Evolutionary conservation across 1,140 invertebrate species (phyloP).

Genomic region (Centruroides sculpturatus): DNA sequence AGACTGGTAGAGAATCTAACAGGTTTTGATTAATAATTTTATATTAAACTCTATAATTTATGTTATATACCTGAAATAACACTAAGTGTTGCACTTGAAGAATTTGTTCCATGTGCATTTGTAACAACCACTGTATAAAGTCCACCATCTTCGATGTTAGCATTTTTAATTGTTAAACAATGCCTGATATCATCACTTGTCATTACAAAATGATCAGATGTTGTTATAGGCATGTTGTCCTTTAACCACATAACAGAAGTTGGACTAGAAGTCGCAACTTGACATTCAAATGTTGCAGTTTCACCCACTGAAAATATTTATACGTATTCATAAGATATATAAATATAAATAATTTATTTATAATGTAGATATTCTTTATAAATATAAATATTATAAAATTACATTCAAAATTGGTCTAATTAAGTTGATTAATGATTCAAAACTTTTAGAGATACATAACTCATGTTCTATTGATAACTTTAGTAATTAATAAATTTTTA

Average conservation of each 20-base stretch:
- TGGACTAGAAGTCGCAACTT: constrained; percentile 40
- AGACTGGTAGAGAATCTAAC: too few species aligned
- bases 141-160: constrained; percentile 63
- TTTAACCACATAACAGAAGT: constrained; percentile 66
- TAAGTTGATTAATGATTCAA: too few species aligned
- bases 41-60: neutral
- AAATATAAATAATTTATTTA: too few species aligned
- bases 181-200: constrained; percentile 40
- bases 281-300: constrained; percentile 67
- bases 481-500: too few species aligned
- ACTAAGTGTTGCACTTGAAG: constrained; percentile 63
- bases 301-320: constrained; percentile 52
- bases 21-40: too few species aligned
- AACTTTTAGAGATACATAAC: too few species aligned
- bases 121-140: constrained; percentile 88
- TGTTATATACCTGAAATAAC: constrained; percentile 40
- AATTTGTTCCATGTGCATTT: constrained; percentile 63
- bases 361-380: too few species aligned
- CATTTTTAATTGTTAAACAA: constrained; percentile 37
- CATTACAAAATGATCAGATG: constrained; percentile 50
- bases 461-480: too few species aligned
- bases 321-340: too few species aligned
- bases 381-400: too few species aligned
- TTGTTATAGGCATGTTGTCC: constrained; percentile 57
- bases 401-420: too few species aligned